Evolutionary conservation across 2,113 vertebrate species (phyloP).

Genomic region (Notechis scutatus): DNA sequence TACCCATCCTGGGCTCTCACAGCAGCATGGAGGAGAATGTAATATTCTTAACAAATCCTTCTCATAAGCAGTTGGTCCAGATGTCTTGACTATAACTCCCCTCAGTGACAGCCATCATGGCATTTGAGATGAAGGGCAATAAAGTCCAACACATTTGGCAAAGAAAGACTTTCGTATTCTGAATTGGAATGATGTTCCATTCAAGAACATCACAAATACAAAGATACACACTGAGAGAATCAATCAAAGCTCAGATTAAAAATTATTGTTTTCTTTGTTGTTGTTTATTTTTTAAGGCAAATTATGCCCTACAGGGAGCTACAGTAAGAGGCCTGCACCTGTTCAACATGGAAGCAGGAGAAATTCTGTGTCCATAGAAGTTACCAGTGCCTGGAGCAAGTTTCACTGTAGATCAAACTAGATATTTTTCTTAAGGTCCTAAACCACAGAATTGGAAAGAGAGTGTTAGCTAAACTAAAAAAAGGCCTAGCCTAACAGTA

Average conservation of each 20-base stretch:
- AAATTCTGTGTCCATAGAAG: background rate
- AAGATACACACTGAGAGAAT: background rate
- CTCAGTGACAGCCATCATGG: background rate
- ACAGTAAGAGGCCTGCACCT: too few species aligned
- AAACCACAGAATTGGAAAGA: background rate
- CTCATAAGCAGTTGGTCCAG: background rate
- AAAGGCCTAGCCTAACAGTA: background rate
- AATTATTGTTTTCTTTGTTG: background rate
- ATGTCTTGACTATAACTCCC: background rate
- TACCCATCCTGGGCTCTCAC: too few species aligned
- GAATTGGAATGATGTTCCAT: background rate
- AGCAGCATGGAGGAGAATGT: background rate
- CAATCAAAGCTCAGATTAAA: background rate
- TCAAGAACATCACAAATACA: background rate
- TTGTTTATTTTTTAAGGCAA: background rate
- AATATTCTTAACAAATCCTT: background rate
- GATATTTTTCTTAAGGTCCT: background rate
- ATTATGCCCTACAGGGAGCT: background rate
- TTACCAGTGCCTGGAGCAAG: background rate
- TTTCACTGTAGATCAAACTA: background rate
- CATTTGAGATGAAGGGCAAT: background rate
- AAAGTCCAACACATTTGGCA: background rate
- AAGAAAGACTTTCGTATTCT: background rate
- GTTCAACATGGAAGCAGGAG: background rate
- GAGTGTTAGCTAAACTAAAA: background rate